Evolutionary conservation across 92 coral and sea anemone genomes (phyloP).

Genomic region (Epizoanthus illoricatus): DNA sequence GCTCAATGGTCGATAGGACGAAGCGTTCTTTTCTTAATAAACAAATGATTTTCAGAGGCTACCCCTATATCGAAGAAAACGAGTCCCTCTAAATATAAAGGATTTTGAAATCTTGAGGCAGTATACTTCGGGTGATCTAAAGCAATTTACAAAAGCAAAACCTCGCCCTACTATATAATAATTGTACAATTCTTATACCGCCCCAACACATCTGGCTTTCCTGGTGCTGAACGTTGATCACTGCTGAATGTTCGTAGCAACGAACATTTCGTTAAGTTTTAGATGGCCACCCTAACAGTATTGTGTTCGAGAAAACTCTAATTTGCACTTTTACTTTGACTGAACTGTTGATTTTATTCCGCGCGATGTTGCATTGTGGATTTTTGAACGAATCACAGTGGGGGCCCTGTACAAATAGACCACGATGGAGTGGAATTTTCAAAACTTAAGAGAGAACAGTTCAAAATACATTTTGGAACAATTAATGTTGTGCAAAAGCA

Average conservation of each 20-base stretch:
- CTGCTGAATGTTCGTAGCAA: constrained; percentile 40
- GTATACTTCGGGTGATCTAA: not conserved
- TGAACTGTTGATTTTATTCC: constrained; percentile 15
- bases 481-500: not conserved
- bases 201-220: constrained; percentile 37
- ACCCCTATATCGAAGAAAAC: not conserved
- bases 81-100: constrained; percentile 5
- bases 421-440: constrained; percentile 1
- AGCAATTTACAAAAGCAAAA: too few species aligned
- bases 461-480: not conserved
- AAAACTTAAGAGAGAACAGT: not conserved
- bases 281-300: constrained; percentile 5
- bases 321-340: not conserved
- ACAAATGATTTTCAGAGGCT: constrained; percentile 8
- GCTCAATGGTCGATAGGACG: constrained; percentile 25
- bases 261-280: constrained; percentile 19
- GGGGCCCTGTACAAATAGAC: not conserved
- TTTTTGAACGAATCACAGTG: constrained; percentile 1
- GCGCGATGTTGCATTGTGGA: not conserved
- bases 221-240: constrained; percentile 29
- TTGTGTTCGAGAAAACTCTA: not conserved
- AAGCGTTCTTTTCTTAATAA: not conserved
- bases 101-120: constrained; percentile 21
- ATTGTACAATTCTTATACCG: constrained; percentile 26
- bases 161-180: not conserved